A percentile compares a stretch with the other conserved stretches of the same genome.
Conservation (phyloP, 2,888 invertebrate genomes). For the Trichogramma dendrolimi region DNA sequence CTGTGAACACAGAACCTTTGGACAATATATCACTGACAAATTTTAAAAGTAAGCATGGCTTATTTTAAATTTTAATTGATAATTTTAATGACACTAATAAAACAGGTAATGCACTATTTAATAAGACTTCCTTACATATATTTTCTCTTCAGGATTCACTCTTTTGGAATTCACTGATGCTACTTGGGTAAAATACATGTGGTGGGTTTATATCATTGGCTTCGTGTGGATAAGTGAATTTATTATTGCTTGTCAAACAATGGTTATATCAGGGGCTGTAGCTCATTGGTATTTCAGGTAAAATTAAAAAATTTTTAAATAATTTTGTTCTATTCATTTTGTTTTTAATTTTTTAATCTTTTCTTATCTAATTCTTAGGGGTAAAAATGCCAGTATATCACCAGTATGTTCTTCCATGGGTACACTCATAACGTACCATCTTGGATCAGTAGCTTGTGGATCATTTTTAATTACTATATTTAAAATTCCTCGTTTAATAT, state of each 20-base stretch:
- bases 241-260: conserved; percentile 89
- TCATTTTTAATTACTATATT: conserved; percentile 89
- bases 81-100: background rate
- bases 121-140: background rate
- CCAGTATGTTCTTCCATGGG: conserved; percentile 70
- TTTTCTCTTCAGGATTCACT: conserved; percentile 55
- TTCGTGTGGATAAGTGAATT: conserved; percentile 92
- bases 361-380: conserved; percentile 49
- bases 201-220: conserved; percentile 81
- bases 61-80: background rate
- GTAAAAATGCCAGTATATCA: conserved; percentile 63
- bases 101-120: background rate
- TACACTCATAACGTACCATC: conserved; percentile 79
- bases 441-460: conserved; percentile 93
- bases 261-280: conserved; percentile 89
- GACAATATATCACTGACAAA: conserved; percentile 37
- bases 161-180: conserved; percentile 72
- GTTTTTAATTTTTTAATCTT: background rate
- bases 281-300: conserved; percentile 92
- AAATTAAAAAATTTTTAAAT: conserved; percentile 19
- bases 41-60: conserved; percentile 42
- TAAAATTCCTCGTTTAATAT: conserved; percentile 82
- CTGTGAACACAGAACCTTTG: conserved; percentile 16
- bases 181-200: conserved; percentile 83
- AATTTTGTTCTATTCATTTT: background rate